A percentile compares a stretch with the other conserved stretches of the same genome.
Conservation (phyloP, 2,888 invertebrate genomes). For the Digitonthophagus gazella region DNA sequence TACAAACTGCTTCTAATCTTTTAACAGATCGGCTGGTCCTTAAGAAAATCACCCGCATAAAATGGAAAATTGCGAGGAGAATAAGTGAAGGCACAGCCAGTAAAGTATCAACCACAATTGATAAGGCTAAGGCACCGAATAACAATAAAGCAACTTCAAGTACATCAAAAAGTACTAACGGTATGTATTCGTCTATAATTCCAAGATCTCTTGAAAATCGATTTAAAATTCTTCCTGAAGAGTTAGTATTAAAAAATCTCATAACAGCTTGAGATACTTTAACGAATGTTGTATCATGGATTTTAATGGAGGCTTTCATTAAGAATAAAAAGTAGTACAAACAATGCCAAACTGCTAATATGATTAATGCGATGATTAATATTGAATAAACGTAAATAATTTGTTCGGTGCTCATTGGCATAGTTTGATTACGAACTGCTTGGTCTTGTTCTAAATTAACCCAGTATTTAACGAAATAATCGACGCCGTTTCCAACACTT, state of each 20-base stretch:
- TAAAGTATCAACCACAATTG: slow-evolving; percentile 67
- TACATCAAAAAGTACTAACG: slow-evolving; percentile 46
- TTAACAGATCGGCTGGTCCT: slow-evolving; percentile 72
- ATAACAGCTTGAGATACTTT: slow-evolving; percentile 45
- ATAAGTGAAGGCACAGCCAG: slow-evolving; percentile 62
- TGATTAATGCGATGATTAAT: slow-evolving; percentile 51
- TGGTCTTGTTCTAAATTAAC: slow-evolving; percentile 47
- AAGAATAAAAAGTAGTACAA: slow-evolving; percentile 46
- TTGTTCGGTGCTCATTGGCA: slow-evolving; percentile 25
- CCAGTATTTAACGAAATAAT: slow-evolving; percentile 72
- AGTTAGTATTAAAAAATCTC: slow-evolving; percentile 48
- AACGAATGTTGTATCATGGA: slow-evolving; percentile 45
- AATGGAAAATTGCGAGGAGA: slow-evolving; percentile 62
- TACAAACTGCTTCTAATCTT: slow-evolving; percentile 65
- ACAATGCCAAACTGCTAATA: slow-evolving; percentile 42
- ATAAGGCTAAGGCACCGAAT: slow-evolving; percentile 68
- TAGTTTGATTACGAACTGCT: slow-evolving; percentile 30
- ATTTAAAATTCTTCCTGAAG: slow-evolving; percentile 48
- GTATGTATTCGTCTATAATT: slow-evolving; percentile 65
- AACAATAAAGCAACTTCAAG: slow-evolving; percentile 51
- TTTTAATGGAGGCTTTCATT: slow-evolving; percentile 44
- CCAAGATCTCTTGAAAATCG: slow-evolving; percentile 53
- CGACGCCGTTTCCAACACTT: slow-evolving; percentile 60
- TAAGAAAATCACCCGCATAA: slow-evolving; percentile 66
- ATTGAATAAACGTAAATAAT: slow-evolving; percentile 53